Base-by-base conservation (phyloP, 2,888 invertebrate species). In the Calephelis perditalis region DNA sequence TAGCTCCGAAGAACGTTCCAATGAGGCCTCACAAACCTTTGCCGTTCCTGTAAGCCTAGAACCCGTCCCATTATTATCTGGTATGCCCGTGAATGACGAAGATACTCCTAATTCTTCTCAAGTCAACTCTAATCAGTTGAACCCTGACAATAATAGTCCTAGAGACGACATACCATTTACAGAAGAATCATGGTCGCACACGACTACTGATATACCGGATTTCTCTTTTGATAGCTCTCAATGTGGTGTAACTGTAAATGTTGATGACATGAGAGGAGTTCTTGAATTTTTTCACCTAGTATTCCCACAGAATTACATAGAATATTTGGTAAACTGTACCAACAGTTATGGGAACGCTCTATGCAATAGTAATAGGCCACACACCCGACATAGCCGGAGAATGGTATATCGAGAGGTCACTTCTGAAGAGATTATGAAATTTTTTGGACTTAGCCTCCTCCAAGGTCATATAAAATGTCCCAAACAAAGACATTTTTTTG, bases 351-450 rank as follows among this genome's bases (percentile, higher is more conserved):
- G 64, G 5, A 64, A 58, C 45, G 11, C 43, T 58, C 46, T 64
- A 52, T 61, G 62, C 45, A 59, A 61, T 36, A 55, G 26, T 55
- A 67, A 65, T 55, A 66, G 58, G 61, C 63, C 67, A 35, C 65
- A 63, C 47, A 67, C 66, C 44, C 59, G 66, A 61, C 15, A 66
- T 57, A 63, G 65, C 57, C 66, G 66, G 12, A 61, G 62, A 52
- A 47, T 52, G 40, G 54, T 15, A 45, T 62, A 45, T 49, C 36
- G 44, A n/a, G 59, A 61, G 49, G 55, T 55, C 15, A 62, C 12
- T 12, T 40, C 12, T 35, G 62, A 63, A 40, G 65, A 65, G 15
- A 15, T 15, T 15, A 15, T 15, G 15, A 15, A 15, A 15, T 15
- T 15, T 15, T 15, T 15, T 15, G 15, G 15, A 15, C 15, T 15